Percentiles rank a stretch among this genome's conserved stretches.
phyloP scores from a whole-genome alignment of 1,140 invertebrate genomes.

The Drosophila busckii region DNA sequence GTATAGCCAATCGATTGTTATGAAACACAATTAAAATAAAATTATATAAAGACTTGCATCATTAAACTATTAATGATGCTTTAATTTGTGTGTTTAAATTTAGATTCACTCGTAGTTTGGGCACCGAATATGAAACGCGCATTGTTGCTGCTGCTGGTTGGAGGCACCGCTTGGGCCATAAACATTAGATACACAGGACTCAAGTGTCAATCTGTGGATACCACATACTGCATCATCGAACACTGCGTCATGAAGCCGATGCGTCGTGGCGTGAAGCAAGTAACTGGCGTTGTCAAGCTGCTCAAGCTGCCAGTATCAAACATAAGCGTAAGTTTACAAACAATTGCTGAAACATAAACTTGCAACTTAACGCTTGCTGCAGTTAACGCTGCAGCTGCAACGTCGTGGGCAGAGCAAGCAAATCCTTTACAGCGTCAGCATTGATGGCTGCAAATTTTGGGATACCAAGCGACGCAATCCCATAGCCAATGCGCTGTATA shows the following conservation, averaged over 20 bases:
- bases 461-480: conserved; percentile 14
- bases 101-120: too few relatives aligned
- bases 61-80: too few relatives aligned
- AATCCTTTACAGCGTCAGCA: background rate
- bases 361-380: background rate
- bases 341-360: background rate
- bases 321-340: conserved; percentile 12
- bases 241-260: conserved; percentile 20
- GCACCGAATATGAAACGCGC: too few relatives aligned
- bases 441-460: conserved; percentile 26
- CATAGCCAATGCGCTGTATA: conserved; percentile 11
- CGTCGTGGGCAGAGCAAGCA: background rate
- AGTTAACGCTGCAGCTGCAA: background rate
- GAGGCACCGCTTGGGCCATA: background rate
- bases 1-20: too few relatives aligned
- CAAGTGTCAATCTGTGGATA: conserved; percentile 8
- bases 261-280: conserved; percentile 12
- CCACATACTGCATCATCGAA: background rate
- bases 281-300: background rate
- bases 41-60: too few relatives aligned
- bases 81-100: too few relatives aligned
- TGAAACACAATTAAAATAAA: too few relatives aligned
- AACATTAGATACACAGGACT: background rate
- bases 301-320: conserved; percentile 14
- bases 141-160: too few relatives aligned